Evolutionary conservation across 2,797 vertebrate species (phyloP).

Genomic region (Acanthis flammea): DNA sequence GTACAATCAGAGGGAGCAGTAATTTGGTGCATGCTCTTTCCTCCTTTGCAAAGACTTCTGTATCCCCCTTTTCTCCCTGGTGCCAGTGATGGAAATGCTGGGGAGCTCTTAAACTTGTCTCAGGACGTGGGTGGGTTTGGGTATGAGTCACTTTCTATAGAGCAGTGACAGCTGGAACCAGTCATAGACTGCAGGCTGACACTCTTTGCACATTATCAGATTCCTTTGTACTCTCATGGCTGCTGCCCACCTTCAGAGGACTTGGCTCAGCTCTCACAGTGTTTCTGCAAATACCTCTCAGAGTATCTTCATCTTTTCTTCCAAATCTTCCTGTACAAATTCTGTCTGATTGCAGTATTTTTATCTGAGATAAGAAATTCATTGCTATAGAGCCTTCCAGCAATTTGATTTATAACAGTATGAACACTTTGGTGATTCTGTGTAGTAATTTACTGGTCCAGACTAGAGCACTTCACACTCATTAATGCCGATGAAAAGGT

Average conservation of each 20-base stretch:
- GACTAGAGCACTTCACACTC: neutral
- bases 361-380: neutral
- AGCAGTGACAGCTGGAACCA: neutral
- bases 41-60: neutral
- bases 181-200: neutral
- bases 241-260: neutral
- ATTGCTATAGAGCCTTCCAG: neutral
- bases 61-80: neutral
- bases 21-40: neutral
- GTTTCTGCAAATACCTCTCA: neutral
- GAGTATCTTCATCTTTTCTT: neutral
- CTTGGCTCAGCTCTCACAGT: neutral
- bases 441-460: neutral
- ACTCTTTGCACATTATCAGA: neutral
- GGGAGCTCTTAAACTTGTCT: neutral
- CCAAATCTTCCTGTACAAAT: neutral
- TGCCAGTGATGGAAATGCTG: neutral
- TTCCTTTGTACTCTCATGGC: neutral
- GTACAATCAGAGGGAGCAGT: neutral
- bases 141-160: neutral
- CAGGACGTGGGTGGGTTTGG: neutral
- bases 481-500: neutral
- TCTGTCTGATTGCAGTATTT: neutral
- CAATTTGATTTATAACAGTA: neutral
- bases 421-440: neutral